These are phyloP conservation scores for Bombus haemorrhoidalis DNA, from an alignment of 1,140 invertebrate species.

Conservation along the genomic window DNA sequence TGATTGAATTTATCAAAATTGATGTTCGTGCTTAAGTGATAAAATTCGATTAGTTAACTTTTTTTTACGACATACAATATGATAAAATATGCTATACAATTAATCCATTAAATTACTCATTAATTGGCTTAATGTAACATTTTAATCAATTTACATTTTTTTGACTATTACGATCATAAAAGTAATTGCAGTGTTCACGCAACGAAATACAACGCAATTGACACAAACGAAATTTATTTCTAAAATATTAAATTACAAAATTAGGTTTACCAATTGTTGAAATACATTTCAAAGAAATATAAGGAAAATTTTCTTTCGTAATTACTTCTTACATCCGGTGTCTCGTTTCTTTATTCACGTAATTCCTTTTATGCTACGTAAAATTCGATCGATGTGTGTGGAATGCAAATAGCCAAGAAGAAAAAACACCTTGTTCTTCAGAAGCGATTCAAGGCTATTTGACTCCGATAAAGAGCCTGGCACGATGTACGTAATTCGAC, in stretches of 20 bases:
- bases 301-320: no score
- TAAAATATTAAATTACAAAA: no score
- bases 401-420: conserved; percentile 1
- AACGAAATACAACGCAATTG: no score
- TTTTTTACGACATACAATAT: no score
- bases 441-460: not conserved
- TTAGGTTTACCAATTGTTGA: no score
- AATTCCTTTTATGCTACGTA: not conserved
- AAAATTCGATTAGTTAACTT: not conserved
- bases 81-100: no score
- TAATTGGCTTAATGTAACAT: no score
- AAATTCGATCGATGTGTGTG: not conserved
- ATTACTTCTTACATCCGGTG: not conserved
- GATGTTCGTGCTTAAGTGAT: not conserved
- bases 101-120: no score
- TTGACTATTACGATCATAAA: no score
- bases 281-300: not conserved
- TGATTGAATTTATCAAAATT: not conserved
- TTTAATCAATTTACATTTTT: no score
- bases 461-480: not conserved
- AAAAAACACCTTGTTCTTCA: not conserved
- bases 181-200: no score
- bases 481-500: not conserved
- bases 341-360: not conserved
- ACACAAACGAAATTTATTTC: no score